Base-by-base conservation (phyloP, 1,140 invertebrate genomes). In the Riptortus pedestris region DNA sequence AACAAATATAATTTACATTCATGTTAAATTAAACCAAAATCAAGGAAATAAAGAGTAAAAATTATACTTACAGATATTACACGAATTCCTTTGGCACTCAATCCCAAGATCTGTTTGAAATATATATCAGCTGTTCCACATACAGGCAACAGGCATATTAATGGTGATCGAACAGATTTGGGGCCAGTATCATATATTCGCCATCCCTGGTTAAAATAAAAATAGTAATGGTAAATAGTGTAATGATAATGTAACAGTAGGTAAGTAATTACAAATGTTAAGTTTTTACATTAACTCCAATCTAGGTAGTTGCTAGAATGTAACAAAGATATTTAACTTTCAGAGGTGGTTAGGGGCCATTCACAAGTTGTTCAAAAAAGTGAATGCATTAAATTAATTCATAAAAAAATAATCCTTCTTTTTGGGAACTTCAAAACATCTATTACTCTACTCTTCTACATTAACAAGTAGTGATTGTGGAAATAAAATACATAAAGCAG, bases 121-220 rank as follows among this genome's bases (percentile, higher is more conserved):
- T 86, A 94, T 18, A 91, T 82, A 78, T 95, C 91, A 28, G 91
- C 90, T 14, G 88, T 91, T 0, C 91, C 91, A 70, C 88, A 91
- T 1, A 89, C 90, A 43, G 91, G 90, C 45, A 91, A 89, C 65
- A 94, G 78, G 78, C 89, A 93, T 67, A 94, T 78, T 28, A 94
- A 70, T 7, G 91, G 91, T 73, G 83, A 88, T 63, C 78, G 82
- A 2, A 93, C 80, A 48, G 79, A 81, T 72, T 86, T 85, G 7
- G 91, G 91, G 45, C 89, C 90, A 64, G 88, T 87, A 75, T 94
- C 91, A 74, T 91, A 93, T 38, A 93, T 79, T 72, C 84, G 84
- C 91, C 91, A 94, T 70, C 84, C 84, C 86, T 91, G 66, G n/a
- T n/a, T n/a, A n/a, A n/a, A n/a, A n/a, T n/a, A 28, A 74, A 74